Evolutionary conservation across 2,113 vertebrate genomes (phyloP).

Genomic region (Istiophorus platypterus): DNA sequence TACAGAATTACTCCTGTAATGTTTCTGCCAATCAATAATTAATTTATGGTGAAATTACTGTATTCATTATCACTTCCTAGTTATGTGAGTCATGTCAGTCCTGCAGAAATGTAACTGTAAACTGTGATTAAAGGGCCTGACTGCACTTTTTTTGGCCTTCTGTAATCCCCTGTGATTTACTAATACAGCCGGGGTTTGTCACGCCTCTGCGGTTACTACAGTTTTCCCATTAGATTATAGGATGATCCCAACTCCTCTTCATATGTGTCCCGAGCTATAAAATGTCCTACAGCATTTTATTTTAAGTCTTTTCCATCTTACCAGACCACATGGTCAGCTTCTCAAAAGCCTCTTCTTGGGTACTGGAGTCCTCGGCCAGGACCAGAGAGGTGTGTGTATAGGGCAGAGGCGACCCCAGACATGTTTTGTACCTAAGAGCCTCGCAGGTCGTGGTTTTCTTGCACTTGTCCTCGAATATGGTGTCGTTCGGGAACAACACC

Average conservation of each 20-base stretch:
- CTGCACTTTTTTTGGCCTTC: not conserved
- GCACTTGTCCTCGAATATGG: conserved; percentile 85
- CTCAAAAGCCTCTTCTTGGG: conserved; percentile 91
- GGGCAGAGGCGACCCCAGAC: conserved; percentile 91
- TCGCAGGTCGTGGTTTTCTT: conserved; percentile 90
- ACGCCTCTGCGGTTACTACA: not conserved
- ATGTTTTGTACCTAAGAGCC: conserved; percentile 87
- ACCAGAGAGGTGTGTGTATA: conserved; percentile 92
- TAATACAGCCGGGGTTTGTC: not conserved
- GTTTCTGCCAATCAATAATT: not conserved
- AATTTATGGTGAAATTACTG: not conserved
- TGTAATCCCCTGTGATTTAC: not conserved
- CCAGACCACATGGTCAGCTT: conserved; percentile 95
- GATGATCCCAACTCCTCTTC: not conserved
- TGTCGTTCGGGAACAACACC: conserved; percentile 78
- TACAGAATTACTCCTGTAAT: too few relatives aligned
- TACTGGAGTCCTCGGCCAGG: conserved; percentile 90
- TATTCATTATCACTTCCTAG: not conserved
- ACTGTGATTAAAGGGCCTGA: too few relatives aligned
- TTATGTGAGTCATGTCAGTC: not conserved
- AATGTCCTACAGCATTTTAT: not conserved
- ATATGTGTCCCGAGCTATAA: not conserved
- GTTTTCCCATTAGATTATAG: not conserved
- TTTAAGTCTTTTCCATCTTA: conserved; percentile 73
- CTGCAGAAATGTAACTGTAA: too few relatives aligned